Conservation (phyloP, 2,888 invertebrate genomes). For the Colostygia pectinataria region DNA sequence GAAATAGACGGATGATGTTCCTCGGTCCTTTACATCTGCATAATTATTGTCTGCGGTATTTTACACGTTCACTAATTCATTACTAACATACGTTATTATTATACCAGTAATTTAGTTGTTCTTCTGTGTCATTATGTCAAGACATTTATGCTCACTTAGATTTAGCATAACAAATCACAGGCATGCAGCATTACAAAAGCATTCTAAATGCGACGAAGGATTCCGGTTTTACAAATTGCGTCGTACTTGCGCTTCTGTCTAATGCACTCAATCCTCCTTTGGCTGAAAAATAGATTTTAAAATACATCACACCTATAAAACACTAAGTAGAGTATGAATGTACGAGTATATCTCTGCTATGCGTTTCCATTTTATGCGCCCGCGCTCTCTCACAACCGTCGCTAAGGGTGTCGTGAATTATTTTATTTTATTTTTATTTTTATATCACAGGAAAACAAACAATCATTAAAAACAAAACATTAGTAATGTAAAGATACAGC, state of each 20-base stretch:
- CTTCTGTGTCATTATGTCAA: conserved; percentile 60
- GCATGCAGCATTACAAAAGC: conserved; percentile 57
- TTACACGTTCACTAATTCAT: conserved; percentile 58
- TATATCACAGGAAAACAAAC: no score
- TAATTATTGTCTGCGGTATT: conserved; percentile 55
- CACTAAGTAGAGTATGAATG: no score
- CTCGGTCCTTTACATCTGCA: conserved; percentile 53
- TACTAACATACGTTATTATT: conserved; percentile 60
- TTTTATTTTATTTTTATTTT: no score
- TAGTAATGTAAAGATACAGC: no score
- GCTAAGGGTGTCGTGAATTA: no score
- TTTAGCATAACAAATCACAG: conserved; percentile 79
- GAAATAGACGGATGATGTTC: conserved; percentile 2
- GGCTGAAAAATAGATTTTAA: no score
- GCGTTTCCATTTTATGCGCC: no score
- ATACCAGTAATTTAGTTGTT: conserved; percentile 62
- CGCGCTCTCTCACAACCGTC: no score
- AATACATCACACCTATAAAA: no score
- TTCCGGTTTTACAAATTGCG: conserved; percentile 31
- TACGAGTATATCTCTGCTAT: no score
- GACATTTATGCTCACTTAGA: conserved; percentile 55
- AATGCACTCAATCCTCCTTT: no score
- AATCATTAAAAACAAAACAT: no score
- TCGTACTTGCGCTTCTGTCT: neutral
- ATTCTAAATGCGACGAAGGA: conserved; percentile 51